Conservation (phyloP, 2,888 invertebrate species). For the Cephus pygmeus region DNA sequence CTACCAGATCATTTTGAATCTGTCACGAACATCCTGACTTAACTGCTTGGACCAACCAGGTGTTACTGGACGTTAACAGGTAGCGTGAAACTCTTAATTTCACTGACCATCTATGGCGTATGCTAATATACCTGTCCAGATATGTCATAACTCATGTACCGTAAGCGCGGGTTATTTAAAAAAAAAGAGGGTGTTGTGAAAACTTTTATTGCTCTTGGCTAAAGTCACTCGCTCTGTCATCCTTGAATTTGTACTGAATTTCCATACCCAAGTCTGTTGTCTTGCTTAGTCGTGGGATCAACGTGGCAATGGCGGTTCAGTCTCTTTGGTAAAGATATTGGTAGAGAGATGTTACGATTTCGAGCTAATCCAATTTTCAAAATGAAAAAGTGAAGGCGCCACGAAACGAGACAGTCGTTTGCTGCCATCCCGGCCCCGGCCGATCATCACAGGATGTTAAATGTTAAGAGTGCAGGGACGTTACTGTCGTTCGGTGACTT, state of each 20-base stretch:
- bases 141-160: not conserved
- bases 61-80: not conserved
- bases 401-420: not conserved
- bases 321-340: too few species aligned
- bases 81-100: not conserved
- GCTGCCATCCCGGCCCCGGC: not conserved
- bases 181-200: not conserved
- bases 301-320: not conserved
- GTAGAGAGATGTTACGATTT: not conserved
- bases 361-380: not conserved
- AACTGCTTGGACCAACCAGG: not conserved
- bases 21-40: not conserved
- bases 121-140: not conserved
- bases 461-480: slow-evolving; percentile 20
- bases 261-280: not conserved
- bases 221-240: not conserved
- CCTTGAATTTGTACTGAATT: not conserved
- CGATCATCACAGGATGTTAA: slow-evolving; percentile 13
- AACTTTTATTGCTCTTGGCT: not conserved
- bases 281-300: not conserved
- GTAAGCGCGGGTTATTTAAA: not conserved
- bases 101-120: not conserved
- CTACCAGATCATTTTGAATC: not conserved
- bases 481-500: not conserved
- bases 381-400: not conserved